Conservation (phyloP, 2,888 invertebrate genomes). For the Phaonia tiefii region DNA sequence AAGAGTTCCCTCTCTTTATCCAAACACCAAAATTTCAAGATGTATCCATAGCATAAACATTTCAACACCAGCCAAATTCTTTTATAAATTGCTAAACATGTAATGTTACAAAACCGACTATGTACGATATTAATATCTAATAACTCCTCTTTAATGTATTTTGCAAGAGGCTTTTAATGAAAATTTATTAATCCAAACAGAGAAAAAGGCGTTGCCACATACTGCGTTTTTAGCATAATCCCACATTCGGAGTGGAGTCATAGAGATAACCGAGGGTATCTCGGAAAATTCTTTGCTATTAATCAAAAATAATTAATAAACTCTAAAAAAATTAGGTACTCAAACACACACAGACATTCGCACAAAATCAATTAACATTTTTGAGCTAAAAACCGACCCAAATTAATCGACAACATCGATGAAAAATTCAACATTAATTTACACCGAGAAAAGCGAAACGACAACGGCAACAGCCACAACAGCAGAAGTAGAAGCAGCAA, state of each 20-base stretch:
- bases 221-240: slow-evolving; percentile 31
- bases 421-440: slow-evolving; percentile 56
- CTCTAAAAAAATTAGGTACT: slow-evolving; percentile 73
- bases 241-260: slow-evolving; percentile 49
- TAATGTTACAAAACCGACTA: not conserved
- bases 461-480: not conserved
- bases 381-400: slow-evolving; percentile 59
- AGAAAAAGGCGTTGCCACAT: slow-evolving; percentile 40
- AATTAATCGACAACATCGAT: slow-evolving; percentile 56
- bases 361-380: slow-evolving; percentile 64
- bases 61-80: too few species aligned
- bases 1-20: too few species aligned
- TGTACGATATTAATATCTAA: slow-evolving; percentile 13
- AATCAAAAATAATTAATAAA: slow-evolving; percentile 72
- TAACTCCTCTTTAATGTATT: slow-evolving; percentile 41
- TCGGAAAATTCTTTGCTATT: slow-evolving; percentile 62
- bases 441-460: slow-evolving; percentile 50
- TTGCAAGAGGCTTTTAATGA: not conserved
- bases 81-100: too few species aligned
- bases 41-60: too few species aligned
- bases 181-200: slow-evolving; percentile 30
- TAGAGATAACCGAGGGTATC: slow-evolving; percentile 13
- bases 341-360: slow-evolving; percentile 27
- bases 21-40: too few species aligned
- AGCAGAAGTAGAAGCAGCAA: slow-evolving; percentile 1